Evolutionary conservation across 2,113 vertebrate genomes (phyloP), one percentile per base, ranked within the genome.

Genomic region (Semnopithecus entellus): DNA sequence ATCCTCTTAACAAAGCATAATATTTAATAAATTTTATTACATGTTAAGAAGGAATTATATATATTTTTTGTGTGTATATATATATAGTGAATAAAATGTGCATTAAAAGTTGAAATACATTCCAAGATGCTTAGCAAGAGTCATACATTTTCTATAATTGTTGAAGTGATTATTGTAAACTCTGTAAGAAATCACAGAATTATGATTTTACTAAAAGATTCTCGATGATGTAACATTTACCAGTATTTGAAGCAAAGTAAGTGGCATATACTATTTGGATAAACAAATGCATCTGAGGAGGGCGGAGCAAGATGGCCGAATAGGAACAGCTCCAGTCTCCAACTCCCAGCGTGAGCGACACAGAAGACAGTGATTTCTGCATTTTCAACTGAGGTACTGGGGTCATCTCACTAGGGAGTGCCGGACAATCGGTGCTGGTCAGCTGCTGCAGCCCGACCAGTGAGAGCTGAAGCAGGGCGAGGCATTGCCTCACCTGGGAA

Each of bases 201-300:
- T 48, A 68, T 25, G 97, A 55, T 82, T 94, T 91, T 43, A 52
- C 52, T 93, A 90, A 94, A 91, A 97, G 80, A 1, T 61, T 38
- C 82, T 95, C 17, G 96, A 88, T 55, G n/a, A 8, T 12, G 4
- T 35, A 75, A 40, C 0, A 20, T 90, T 79, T 88, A 64, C n/a
- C 59, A 32, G 40, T 55, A n/a, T 45, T 40, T 61, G 12, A 72
- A 92, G 52, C 0, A 91, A 70, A 11, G 20, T 2, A 95, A 20
- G 6, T 18, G 38, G 20, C 72, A 61, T 45, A 35, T 35, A 83
- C 3, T 75, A 59, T 80, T 40, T 88, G 23, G 35, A 66, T 95
- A 81, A 93, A 38, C 7, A 35, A 93, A 87, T 83, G 10, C 40
- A 92, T 57, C n/a, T 73, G 32, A 95, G 40, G 40, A 43, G 40